phyloP scores from a whole-genome alignment of 2,113 vertebrate species.

The Haemorhous mexicanus region DNA sequence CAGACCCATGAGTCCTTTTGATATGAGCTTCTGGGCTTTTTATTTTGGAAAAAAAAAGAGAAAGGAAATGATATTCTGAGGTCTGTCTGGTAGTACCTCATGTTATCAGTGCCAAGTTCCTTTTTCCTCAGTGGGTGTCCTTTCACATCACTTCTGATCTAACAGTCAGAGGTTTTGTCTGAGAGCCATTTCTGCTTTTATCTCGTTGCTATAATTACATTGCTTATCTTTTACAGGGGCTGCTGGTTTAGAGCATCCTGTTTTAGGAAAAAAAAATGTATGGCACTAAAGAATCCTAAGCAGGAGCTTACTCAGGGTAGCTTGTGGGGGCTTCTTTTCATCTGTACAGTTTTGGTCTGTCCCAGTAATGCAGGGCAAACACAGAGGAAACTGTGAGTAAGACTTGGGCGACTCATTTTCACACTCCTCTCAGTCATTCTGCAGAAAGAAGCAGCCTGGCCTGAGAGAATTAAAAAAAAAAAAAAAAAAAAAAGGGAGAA shows the following conservation, averaged over 20 bases:
- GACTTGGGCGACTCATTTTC: constrained; percentile 2
- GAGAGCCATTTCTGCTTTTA: constrained; percentile 48
- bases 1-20: background rate
- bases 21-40: background rate
- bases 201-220: constrained; percentile 36
- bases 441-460: background rate
- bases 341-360: constrained; percentile 3
- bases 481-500: background rate
- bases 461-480: background rate
- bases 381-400: background rate
- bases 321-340: background rate
- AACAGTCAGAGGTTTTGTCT: constrained; percentile 21
- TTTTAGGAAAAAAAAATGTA: background rate
- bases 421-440: constrained; percentile 4
- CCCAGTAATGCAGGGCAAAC: constrained; percentile 31
- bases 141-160: constrained; percentile 47
- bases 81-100: background rate
- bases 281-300: background rate
- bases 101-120: background rate
- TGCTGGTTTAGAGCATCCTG: constrained; percentile 25
- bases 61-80: background rate
- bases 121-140: constrained; percentile 22
- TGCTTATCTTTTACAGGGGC: constrained; percentile 47
- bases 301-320: background rate
- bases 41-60: background rate